A percentile compares a stretch with the other conserved stretches of the same genome.
phyloP scores from a whole-genome alignment of 2,888 invertebrate genomes.

The Liodrosophila aerea region DNA sequence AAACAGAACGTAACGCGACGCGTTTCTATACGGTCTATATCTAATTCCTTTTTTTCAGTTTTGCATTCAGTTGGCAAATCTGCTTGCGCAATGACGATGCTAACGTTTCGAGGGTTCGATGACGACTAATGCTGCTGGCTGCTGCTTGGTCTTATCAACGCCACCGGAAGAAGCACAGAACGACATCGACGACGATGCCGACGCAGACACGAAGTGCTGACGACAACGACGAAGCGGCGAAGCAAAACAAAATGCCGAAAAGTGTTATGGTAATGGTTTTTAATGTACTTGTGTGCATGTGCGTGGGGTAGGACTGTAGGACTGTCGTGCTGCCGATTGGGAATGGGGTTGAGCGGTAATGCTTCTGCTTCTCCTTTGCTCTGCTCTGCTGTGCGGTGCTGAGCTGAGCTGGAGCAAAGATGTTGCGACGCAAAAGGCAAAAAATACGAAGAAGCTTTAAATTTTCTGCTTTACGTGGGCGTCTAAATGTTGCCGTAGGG shows the following conservation, averaged over 20 bases:
- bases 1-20: slow-evolving; percentile 15
- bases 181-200: slow-evolving; percentile 29
- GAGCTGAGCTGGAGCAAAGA: slow-evolving; percentile 22
- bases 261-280: slow-evolving; percentile 52
- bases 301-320: background rate
- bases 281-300: slow-evolving; percentile 1
- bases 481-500: slow-evolving; percentile 52
- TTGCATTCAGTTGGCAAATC: background rate
- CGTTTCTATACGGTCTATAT: slow-evolving; percentile 11
- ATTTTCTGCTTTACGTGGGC: slow-evolving; percentile 29
- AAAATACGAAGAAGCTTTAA: slow-evolving; percentile 27
- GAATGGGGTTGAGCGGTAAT: slow-evolving; percentile 11
- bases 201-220: slow-evolving; percentile 30
- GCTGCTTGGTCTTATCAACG: slow-evolving; percentile 54
- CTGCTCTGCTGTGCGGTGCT: background rate
- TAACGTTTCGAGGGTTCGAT: slow-evolving; percentile 53
- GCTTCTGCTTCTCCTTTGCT: slow-evolving; percentile 13
- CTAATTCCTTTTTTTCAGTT: background rate
- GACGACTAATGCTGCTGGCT: slow-evolving; percentile 52
- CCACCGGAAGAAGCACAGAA: slow-evolving; percentile 27
- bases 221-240: slow-evolving; percentile 42
- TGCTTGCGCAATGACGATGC: slow-evolving; percentile 26
- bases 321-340: too few species aligned
- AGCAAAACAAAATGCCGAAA: slow-evolving; percentile 71
- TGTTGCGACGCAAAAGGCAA: slow-evolving; percentile 48